phyloP scores from a whole-genome alignment of 2,888 invertebrate species.

The Rhopalosiphum nymphaeae region DNA sequence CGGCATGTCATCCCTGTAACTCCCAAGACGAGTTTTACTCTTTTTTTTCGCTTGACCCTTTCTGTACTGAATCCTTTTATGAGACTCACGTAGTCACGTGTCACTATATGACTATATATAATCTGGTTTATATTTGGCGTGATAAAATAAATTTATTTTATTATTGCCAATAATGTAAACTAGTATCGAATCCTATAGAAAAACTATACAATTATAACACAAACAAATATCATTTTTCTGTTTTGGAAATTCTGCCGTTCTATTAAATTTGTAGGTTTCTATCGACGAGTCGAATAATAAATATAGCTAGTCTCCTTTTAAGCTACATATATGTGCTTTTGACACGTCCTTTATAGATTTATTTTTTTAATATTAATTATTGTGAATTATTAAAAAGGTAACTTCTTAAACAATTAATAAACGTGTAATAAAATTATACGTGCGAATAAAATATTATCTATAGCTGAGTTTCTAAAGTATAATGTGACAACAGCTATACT shows the following conservation, averaged over 20 bases:
- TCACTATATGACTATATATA: too few species aligned
- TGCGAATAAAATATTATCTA: too few species aligned
- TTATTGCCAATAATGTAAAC: background rate
- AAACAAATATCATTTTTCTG: background rate
- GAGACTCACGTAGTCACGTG: background rate
- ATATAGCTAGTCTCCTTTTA: background rate
- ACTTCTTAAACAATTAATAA: background rate
- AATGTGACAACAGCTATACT: too few species aligned
- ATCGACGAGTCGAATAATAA: background rate
- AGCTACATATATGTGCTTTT: background rate
- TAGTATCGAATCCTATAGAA: background rate
- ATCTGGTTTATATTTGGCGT: background rate
- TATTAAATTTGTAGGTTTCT: background rate
- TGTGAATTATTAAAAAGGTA: background rate
- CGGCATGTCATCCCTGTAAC: background rate
- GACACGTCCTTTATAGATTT: background rate
- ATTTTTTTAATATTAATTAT: background rate
- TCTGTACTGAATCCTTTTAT: background rate
- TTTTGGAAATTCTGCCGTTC: background rate
- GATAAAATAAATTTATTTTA: background rate
- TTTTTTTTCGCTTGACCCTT: background rate
- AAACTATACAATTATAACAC: background rate
- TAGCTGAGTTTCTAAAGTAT: too few species aligned
- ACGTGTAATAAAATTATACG: too few species aligned
- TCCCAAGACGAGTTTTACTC: background rate